phyloP scores from a whole-genome alignment of 2,113 vertebrate species.

The Tachycineta bicolor region DNA sequence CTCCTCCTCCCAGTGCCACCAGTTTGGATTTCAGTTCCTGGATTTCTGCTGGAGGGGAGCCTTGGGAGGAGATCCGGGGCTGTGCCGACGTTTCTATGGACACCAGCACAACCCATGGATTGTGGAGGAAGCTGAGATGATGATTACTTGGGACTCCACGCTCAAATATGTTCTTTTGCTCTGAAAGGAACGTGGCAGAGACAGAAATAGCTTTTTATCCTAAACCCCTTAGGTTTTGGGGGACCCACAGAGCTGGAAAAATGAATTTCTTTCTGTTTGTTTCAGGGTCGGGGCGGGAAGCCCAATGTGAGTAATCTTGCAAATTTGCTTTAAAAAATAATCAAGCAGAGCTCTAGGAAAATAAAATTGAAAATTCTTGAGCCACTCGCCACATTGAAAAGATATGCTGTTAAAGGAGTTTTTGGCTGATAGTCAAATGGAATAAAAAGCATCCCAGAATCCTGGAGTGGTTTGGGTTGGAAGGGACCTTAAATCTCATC shows the following conservation, averaged over 20 bases:
- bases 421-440: background rate
- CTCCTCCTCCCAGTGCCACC: background rate
- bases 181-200: background rate
- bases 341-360: background rate
- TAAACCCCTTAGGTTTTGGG: background rate
- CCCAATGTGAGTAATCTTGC: background rate
- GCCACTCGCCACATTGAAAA: rapidly evolving
- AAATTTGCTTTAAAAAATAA: background rate
- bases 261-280: background rate
- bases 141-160: background rate
- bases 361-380: background rate
- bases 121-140: background rate
- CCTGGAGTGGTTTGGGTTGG: background rate
- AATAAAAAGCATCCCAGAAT: background rate
- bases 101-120: background rate
- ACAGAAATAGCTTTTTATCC: background rate
- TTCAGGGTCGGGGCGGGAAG: background rate
- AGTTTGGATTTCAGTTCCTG: background rate
- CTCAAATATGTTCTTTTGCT: background rate
- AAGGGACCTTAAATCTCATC: background rate
- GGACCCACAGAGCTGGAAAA: background rate
- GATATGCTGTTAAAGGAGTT: rapidly evolving
- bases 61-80: background rate
- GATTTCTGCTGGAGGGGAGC: background rate
- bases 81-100: constrained; percentile 33